Conservation (phyloP, 1,140 invertebrate genomes). For the Ceratina japonica region DNA sequence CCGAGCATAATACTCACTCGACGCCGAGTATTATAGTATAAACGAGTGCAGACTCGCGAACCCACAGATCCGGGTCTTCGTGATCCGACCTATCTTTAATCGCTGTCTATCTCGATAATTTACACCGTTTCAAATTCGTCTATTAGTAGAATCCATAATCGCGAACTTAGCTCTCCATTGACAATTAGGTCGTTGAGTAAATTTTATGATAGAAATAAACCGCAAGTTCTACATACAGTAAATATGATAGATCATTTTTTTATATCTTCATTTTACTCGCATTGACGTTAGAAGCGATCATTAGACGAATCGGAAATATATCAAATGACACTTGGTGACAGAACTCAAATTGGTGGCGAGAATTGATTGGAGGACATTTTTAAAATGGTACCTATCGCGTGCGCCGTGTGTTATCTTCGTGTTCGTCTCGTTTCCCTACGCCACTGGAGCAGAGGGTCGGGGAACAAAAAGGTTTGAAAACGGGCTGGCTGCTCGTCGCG, state of each 20-base stretch:
- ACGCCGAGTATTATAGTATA: slow-evolving; percentile 46
- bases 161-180: too few relatives aligned
- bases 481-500: slow-evolving; percentile 20
- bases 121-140: neutral
- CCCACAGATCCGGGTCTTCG: slow-evolving; percentile 12
- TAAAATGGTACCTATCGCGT: slow-evolving; percentile 45
- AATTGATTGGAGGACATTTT: slow-evolving; percentile 37
- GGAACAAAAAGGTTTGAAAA: neutral
- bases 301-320: too few relatives aligned
- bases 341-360: neutral
- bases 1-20: slow-evolving; percentile 52
- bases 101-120: slow-evolving; percentile 17
- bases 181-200: too few relatives aligned
- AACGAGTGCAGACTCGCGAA: slow-evolving; percentile 45
- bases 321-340: too few relatives aligned
- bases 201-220: too few relatives aligned
- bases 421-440: slow-evolving; percentile 38
- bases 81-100: neutral
- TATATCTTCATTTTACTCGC: too few relatives aligned
- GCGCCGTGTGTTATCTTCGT: slow-evolving; percentile 55
- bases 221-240: too few relatives aligned
- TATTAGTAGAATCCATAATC: too few relatives aligned
- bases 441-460: slow-evolving; percentile 15
- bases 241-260: too few relatives aligned
- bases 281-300: too few relatives aligned